Evolutionary conservation across 2,113 vertebrate genomes (phyloP), one percentile per base, ranked within the genome.

Genomic region (Rallus limicola): DNA sequence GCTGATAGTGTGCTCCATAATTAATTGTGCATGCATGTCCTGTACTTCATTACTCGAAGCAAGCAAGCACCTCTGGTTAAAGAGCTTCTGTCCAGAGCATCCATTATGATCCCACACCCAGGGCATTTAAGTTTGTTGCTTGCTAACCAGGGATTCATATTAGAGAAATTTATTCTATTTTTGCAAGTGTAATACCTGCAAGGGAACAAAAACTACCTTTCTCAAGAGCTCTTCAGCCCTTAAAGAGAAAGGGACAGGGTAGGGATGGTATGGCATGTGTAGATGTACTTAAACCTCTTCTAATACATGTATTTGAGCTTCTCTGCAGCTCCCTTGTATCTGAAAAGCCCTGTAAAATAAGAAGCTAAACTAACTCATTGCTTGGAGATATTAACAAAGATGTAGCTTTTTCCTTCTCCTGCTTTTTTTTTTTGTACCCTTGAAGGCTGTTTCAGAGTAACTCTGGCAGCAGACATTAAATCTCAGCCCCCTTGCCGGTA

Each of bases 51-150:
- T 75, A 62, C 34, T 46, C 44, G 48, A 62, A 55, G 38, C 36
- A 80, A 36, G 48, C 31, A 62, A 62, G 46, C 16, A 68, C 20
- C 46, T 74, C 90, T 90, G 53, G 28, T 55, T 78, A 25, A 70
- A 76, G 56, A 60, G 48, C 36, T 62, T 29, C 76, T 75, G 31
- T 34, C 24, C 33, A 42, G 69, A 48, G 38, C 33, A 26, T 56
- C 88, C 0, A 0, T 5, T 31, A 8, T 8, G 42, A 24, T 60
- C 53, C 33, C 48, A 46, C 21, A 3, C 31, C n/a, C 5, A 1
- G 4, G 26, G 31, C 2, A 1, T 8, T 42, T 16, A 18, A 19
- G 26, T 44, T 86, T 55, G 19, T 46, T n/a, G 36, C 59, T 21
- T 68, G 33, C 64, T 91, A 34, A 40, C 15, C 53, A 60, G 56